Conservation (phyloP, 2,797 vertebrate species). For the Lagocephalus sceleratus region DNA sequence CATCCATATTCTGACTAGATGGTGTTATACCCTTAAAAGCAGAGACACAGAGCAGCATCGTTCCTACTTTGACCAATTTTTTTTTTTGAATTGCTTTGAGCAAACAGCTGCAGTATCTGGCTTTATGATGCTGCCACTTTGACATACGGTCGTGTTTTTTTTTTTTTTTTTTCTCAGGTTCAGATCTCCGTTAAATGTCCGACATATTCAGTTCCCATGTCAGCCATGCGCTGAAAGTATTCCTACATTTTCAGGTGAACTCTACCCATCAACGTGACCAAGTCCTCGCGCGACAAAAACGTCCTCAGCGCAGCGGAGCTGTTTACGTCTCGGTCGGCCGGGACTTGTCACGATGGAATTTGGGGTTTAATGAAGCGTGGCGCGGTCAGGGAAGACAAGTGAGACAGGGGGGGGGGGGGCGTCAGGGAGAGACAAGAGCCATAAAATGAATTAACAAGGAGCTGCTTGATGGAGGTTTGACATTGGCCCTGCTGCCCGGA, state of each 20-base stretch:
- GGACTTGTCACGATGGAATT: conserved; percentile 8
- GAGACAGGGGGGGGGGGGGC: background rate
- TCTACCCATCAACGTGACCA: conserved; percentile 8
- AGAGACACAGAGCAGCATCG: background rate
- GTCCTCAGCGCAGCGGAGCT: background rate
- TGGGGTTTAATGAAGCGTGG: conserved; percentile 7
- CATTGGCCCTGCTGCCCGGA: conserved; percentile 7
- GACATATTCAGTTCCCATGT: conserved; percentile 14
- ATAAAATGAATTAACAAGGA: conserved; percentile 46
- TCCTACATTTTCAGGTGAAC: conserved; percentile 7
- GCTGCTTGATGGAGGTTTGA: conserved; percentile 20
- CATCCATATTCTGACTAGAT: no score
- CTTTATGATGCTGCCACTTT: conserved; percentile 8
- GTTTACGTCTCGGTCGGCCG: background rate
- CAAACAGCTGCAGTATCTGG: conserved; percentile 11
- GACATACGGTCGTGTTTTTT: conserved; percentile 7
- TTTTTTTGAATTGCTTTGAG: conserved; percentile 17
- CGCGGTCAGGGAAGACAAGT: conserved; percentile 19
- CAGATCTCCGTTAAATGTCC: conserved; percentile 20
- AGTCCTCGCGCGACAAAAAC: background rate
- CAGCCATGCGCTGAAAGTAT: background rate
- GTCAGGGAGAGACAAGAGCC: conserved; percentile 20
- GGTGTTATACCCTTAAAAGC: no score
- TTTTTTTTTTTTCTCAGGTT: conserved; percentile 20
- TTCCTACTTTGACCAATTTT: background rate